Evolutionary conservation across 2,113 vertebrate genomes (phyloP).

Genomic region (Cavia aperea): DNA sequence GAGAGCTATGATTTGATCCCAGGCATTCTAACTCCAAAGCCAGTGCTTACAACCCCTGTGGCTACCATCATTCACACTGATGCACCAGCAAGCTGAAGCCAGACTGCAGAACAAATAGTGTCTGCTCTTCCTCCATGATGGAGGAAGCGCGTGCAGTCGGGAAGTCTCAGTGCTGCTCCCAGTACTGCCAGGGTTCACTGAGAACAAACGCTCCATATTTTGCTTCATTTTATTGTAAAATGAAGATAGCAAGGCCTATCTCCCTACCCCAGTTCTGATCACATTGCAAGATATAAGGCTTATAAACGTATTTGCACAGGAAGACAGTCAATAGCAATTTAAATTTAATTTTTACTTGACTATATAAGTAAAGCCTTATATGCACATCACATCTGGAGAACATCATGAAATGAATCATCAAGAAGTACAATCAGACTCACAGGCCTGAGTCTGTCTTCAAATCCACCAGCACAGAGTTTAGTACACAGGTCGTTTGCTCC

Average conservation of each 20-base stretch:
- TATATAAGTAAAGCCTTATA: not conserved
- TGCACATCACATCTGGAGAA: not conserved
- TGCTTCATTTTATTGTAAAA: conserved; percentile 1
- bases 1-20: not conserved
- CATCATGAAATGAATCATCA: not conserved
- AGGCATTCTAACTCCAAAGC: not conserved
- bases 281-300: not conserved
- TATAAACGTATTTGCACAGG: not conserved
- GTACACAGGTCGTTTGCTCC: not conserved
- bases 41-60: not conserved
- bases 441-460: not conserved
- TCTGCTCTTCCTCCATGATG: not conserved
- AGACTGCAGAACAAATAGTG: not conserved
- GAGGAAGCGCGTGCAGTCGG: not conserved
- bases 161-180: not conserved
- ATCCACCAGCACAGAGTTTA: not conserved
- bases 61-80: not conserved
- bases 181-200: not conserved
- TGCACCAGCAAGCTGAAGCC: too few species aligned
- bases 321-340: not conserved
- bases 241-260: not conserved
- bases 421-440: not conserved
- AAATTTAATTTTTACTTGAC: not conserved
- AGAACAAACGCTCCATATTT: not conserved
- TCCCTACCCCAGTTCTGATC: too few species aligned